Evolutionary conservation across 2,113 vertebrate genomes (phyloP), one percentile per base, ranked within the genome.

Genomic region (Pontoporia blainvillei): DNA sequence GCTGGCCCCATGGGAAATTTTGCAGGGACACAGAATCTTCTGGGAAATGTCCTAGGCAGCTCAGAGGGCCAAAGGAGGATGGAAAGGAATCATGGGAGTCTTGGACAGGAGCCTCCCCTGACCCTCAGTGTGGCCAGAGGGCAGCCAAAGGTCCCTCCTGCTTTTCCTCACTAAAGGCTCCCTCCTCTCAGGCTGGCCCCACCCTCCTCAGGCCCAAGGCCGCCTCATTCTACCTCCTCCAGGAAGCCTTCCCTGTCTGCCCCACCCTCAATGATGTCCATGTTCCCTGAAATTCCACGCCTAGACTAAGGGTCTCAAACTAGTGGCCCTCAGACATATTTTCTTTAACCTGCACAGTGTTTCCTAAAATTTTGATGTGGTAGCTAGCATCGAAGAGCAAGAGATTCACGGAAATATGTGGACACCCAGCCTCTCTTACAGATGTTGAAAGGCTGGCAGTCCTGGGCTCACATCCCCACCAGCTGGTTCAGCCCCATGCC

Each of bases 381-480:
- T 71, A 18, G n/a, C 41, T 18, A 73, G 23, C 25, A 2, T 8
- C 6, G 41, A 81, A 57, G 21, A 92, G 57, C 23, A 29, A 29
- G 76, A 86, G 25, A n/a, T 21, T 69, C 79, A 44, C 0, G 0
- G 36, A 20, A 59, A 44, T 10, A 14, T 1, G 4, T 23, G 39
- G 29, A 18, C 3, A 9, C 34, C 4, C n/a, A 25, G 27, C 2
- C 41, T 52, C 34, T 78, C 69, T 31, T 34, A 21, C 34, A 15
- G 20, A n/a, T 0, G 1, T 18, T 0, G 25, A 36, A 41, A 66
- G 67, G n/a, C 41, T 8, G 36, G 31, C 31, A 21, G 14, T 34
- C 25, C 41, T 1, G 7, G 2, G 72, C 10, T 62, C 41, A 1
- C 5, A 4, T 27, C 9, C 41, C 49, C 11, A 2, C 18, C 0